A percentile compares a stretch with the other conserved stretches of the same genome.
Evolutionary conservation across 2,888 invertebrate genomes (phyloP).

Genomic region (Empis livida): DNA sequence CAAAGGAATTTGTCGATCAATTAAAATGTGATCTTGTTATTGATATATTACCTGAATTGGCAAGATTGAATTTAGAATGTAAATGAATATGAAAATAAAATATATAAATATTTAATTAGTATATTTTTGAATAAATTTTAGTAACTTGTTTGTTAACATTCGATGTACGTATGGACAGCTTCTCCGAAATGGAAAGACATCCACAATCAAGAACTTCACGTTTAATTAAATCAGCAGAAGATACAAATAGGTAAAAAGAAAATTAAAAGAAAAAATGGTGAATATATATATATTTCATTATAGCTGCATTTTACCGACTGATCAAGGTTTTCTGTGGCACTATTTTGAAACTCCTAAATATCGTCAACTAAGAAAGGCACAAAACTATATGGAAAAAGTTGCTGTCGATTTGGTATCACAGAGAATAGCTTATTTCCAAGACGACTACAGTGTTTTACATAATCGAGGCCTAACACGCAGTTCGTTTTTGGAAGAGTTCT

Average conservation of each 20-base stretch:
- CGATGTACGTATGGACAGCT: slow-evolving; percentile 54
- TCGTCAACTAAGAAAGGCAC: slow-evolving; percentile 50
- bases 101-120: not conserved
- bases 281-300: not conserved
- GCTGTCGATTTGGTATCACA: slow-evolving; percentile 50
- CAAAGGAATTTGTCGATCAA: slow-evolving; percentile 49
- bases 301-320: slow-evolving; percentile 29
- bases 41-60: slow-evolving; percentile 57
- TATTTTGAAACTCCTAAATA: slow-evolving; percentile 60
- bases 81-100: slow-evolving; percentile 24
- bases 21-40: slow-evolving; percentile 32
- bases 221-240: slow-evolving; percentile 58
- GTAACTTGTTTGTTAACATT: slow-evolving; percentile 63
- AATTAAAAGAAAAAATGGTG: slow-evolving; percentile 52
- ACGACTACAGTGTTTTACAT: slow-evolving; percentile 10
- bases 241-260: slow-evolving; percentile 56
- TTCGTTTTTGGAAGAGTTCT: slow-evolving; percentile 54
- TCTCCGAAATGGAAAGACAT: slow-evolving; percentile 45
- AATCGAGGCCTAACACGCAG: slow-evolving; percentile 13
- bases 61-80: slow-evolving; percentile 69
- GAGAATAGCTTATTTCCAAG: slow-evolving; percentile 41
- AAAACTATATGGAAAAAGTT: slow-evolving; percentile 59
- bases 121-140: slow-evolving; percentile 22
- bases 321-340: slow-evolving; percentile 46
- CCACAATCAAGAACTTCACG: slow-evolving; percentile 49